phyloP scores from a whole-genome alignment of 2,113 vertebrate species.

The Barnardius zonarius region DNA sequence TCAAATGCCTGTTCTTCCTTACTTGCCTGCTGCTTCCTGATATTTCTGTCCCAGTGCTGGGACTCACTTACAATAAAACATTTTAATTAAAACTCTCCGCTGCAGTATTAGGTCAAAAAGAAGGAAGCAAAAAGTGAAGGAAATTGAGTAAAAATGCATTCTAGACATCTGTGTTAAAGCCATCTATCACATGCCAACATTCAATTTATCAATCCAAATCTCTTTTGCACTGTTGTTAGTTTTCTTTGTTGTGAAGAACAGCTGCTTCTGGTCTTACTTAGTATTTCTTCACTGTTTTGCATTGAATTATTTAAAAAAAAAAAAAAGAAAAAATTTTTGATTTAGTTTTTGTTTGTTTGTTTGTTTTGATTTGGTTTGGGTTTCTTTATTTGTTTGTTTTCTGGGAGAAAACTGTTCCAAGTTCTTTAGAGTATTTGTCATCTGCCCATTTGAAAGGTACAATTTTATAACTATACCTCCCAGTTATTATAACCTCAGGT shows the following conservation, averaged over 20 bases:
- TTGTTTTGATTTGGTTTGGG: too few species aligned
- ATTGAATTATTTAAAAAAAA: neutral
- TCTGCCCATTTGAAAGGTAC: neutral
- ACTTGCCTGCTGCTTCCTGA: neutral
- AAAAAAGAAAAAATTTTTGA: too few species aligned
- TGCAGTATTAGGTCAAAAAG: neutral
- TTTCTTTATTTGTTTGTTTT: too few species aligned
- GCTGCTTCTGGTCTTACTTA: neutral
- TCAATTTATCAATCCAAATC: neutral
- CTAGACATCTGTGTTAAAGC: neutral
- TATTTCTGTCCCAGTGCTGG: neutral
- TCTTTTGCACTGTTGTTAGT: neutral
- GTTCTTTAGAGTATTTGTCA: neutral
- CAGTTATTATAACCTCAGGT: neutral
- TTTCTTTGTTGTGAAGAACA: neutral
- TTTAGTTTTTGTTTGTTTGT: too few species aligned
- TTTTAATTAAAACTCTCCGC: neutral
- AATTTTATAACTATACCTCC: neutral
- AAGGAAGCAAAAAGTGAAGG: neutral
- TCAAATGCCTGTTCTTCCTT: neutral
- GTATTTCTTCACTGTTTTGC: neutral
- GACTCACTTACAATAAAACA: neutral
- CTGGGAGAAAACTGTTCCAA: neutral
- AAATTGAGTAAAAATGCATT: conserved; percentile 9
- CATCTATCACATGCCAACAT: neutral